Conservation (phyloP, 2,113 vertebrate species). For the Zonotrichia leucophrys region DNA sequence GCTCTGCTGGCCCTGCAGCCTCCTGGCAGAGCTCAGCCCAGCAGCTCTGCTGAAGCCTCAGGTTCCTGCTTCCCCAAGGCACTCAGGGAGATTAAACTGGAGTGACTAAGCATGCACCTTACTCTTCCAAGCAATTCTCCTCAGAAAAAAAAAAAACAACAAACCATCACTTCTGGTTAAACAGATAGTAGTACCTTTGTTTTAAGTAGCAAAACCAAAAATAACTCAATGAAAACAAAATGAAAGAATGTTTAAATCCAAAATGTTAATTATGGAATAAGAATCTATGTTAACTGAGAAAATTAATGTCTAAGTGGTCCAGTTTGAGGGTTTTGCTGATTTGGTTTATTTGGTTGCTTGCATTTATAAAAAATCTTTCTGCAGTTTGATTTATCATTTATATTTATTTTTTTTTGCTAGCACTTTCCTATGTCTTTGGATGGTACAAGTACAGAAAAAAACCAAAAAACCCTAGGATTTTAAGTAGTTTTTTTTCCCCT, state of each 20-base stretch:
- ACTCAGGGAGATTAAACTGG: conserved; percentile 40
- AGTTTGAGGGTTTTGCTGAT: neutral
- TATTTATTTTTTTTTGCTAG: neutral
- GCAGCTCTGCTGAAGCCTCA: conserved; percentile 6
- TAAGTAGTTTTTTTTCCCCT: neutral
- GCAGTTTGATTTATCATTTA: neutral
- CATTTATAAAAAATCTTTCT: neutral
- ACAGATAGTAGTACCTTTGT: neutral
- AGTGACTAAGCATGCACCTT: conserved; percentile 42
- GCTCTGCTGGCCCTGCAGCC: neutral
- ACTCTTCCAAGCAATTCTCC: neutral
- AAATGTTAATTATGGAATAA: neutral
- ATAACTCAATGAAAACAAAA: neutral
- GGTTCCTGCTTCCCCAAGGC: conserved; percentile 12
- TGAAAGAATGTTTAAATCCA: neutral
- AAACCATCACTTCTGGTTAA: neutral
- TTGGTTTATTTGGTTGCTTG: neutral
- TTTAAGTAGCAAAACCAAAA: neutral
- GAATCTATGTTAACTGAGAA: neutral
- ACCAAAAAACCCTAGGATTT: neutral
- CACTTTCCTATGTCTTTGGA: neutral
- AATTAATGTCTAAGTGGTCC: neutral
- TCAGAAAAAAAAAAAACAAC: neutral
- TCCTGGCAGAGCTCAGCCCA: neutral
- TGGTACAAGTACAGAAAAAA: neutral